Percentiles rank a stretch among this genome's conserved stretches.
Evolutionary conservation across 2,113 vertebrate genomes (phyloP).

Genomic region (Cebidichthys violaceus): DNA sequence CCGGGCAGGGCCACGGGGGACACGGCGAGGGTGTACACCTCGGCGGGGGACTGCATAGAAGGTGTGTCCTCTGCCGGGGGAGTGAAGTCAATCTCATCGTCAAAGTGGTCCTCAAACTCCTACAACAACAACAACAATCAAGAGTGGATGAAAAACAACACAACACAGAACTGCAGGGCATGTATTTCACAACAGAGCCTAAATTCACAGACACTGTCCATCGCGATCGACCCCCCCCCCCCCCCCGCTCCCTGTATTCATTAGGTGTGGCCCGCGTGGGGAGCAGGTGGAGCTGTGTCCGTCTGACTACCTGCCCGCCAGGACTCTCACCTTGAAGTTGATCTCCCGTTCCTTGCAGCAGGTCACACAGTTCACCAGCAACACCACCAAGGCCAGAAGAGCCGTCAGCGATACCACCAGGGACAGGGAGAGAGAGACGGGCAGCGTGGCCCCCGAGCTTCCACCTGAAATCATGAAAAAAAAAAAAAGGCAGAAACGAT

Average conservation of each 20-base stretch:
- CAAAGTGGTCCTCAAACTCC: slow-evolving; percentile 99
- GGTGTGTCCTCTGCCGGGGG: slow-evolving; percentile 98
- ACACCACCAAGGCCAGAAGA: slow-evolving; percentile 86
- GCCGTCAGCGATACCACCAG: slow-evolving; percentile 87
- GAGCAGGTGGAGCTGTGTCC: not conserved
- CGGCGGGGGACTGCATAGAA: slow-evolving; percentile 93
- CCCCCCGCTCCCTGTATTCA: not conserved
- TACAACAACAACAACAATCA: slow-evolving; percentile 63
- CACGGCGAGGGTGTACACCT: slow-evolving; percentile 96
- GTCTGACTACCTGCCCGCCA: slow-evolving; percentile 16
- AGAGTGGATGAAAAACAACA: not conserved
- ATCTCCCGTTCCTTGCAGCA: slow-evolving; percentile 98
- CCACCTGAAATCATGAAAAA: slow-evolving; percentile 60
- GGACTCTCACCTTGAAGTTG: slow-evolving; percentile 93
- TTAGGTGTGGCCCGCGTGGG: not conserved
- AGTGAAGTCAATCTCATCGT: slow-evolving; percentile 98
- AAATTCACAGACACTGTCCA: not conserved
- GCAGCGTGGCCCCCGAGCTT: slow-evolving; percentile 32
- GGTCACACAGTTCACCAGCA: slow-evolving; percentile 92
- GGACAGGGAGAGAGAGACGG: slow-evolving; percentile 75
- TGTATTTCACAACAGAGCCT: not conserved
- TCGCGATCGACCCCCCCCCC: not conserved
- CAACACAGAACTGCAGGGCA: not conserved
- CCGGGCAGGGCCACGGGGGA: slow-evolving; percentile 90
- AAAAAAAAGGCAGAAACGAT: slow-evolving; percentile 25